Evolutionary conservation across 2,113 vertebrate genomes (phyloP).

Genomic region (Dermatemys mawii): DNA sequence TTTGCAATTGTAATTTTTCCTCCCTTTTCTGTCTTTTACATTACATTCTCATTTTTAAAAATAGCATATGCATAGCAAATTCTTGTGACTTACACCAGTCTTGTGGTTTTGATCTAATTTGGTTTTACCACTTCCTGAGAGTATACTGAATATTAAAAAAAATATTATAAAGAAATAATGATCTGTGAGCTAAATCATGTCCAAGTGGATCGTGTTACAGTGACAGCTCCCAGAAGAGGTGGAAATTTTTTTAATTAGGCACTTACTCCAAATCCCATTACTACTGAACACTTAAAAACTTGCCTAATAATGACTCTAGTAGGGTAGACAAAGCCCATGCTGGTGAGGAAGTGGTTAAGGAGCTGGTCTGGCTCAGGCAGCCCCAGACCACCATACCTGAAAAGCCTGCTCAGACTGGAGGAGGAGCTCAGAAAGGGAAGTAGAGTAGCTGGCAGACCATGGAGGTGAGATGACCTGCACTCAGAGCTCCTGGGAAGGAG

Average conservation of each 20-base stretch:
- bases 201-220: not conserved
- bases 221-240: not conserved
- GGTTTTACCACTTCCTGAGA: not conserved
- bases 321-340: too few species aligned
- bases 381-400: not conserved
- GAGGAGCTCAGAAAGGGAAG: not conserved
- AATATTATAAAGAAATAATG: not conserved
- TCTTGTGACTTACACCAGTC: not conserved
- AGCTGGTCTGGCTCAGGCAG: not conserved
- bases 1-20: not conserved
- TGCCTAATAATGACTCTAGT: not conserved
- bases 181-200: not conserved
- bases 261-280: not conserved
- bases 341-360: not conserved
- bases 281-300: too few species aligned
- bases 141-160: not conserved
- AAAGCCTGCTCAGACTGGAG: not conserved
- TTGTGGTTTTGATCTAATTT: not conserved
- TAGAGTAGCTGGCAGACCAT: not conserved
- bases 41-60: not conserved
- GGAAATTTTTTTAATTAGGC: not conserved
- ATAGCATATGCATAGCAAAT: not conserved
- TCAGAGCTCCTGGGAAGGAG: not conserved
- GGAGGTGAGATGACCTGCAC: not conserved
- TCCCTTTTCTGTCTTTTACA: not conserved